Evolutionary conservation across 2,888 invertebrate genomes (phyloP).

Genomic region (Galeopsomyia nigrocyanea): DNA sequence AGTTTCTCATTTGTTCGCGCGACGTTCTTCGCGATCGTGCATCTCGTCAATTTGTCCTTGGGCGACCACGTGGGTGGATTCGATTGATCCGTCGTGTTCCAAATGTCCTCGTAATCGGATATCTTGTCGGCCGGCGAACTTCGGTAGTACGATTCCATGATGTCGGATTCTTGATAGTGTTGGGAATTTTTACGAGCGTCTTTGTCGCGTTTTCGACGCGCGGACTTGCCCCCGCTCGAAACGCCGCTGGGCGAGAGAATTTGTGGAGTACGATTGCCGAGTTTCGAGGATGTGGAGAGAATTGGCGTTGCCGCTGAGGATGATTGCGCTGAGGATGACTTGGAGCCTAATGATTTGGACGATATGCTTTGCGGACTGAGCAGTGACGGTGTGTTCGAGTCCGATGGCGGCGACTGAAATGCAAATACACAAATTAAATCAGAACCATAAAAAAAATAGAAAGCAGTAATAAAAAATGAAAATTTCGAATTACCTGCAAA

Average conservation of each 20-base stretch:
- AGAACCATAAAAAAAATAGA: background rate
- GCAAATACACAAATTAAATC: background rate
- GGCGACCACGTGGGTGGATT: conserved; percentile 65
- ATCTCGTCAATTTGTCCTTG: conserved; percentile 44
- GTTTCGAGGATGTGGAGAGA: conserved; percentile 60
- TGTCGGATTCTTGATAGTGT: conserved; percentile 81
- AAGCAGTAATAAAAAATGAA: background rate
- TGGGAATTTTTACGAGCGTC: conserved; percentile 68
- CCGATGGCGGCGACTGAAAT: conserved; percentile 63
- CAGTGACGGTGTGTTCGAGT: conserved; percentile 60
- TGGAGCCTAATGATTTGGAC: conserved; percentile 63
- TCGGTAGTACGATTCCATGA: conserved; percentile 88
- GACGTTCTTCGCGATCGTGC: conserved; percentile 42
- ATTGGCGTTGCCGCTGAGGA: conserved; percentile 55
- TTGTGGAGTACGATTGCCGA: conserved; percentile 58
- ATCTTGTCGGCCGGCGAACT: conserved; percentile 92
- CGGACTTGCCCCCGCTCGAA: conserved; percentile 50
- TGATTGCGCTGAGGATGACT: conserved; percentile 32
- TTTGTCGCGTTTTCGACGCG: conserved; percentile 64
- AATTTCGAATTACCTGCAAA: conserved; percentile 51
- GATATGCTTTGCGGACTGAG: conserved; percentile 64
- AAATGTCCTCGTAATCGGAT: conserved; percentile 95
- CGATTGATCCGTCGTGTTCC: conserved; percentile 73
- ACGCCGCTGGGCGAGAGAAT: conserved; percentile 65
- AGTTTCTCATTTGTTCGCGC: conserved; percentile 57